Evolutionary conservation across 2,113 vertebrate species (phyloP), one percentile per base, ranked within the genome.

Genomic region (Ictalurus punctatus): DNA sequence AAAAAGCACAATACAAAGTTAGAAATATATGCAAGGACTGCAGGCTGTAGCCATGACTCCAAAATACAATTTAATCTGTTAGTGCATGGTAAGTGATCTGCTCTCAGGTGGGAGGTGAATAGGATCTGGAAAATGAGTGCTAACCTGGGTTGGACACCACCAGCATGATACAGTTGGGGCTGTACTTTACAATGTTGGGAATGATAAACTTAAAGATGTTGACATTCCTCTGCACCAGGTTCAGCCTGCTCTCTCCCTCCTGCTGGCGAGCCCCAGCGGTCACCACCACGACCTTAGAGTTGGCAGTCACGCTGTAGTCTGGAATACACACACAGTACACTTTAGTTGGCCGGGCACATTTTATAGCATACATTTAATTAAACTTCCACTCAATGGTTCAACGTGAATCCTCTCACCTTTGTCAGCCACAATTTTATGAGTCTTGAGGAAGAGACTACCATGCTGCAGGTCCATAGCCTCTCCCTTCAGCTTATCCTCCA

Each of bases 201-300:
- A 99, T 98, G 96, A 99, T 99, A 94, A 98, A 98, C 94, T 99
- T 99, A 92, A 99, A 99, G 96, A 99, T 99, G 93, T 99, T 98
- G 90, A 99, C 98, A 0, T 99, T 99, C 85, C 98, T 97, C 95
- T 99, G 98, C 79, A 99, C 98, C 95, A 99, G 84, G 93, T 99
- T 99, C 23, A 99, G 96, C 25, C 98, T 97, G 94, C 98, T 99
- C 94, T 99, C 98, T 80, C 98, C 98, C 92, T 99, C 98, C 56
- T 99, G 98, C 93, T 99, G 98, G 83, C 98, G 98, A 56, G 98
- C 98, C 3, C 98, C 98, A 21, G 98, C 98, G 0, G 98, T 99
- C 93, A 99, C 94, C 73, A 99, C 97, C 79, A 99, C 98, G 92
- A 99, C 95, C 94, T 95, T 98, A 90, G 98, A 99, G 94, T 98